A percentile compares a stretch with the other conserved stretches of the same genome.
These are phyloP conservation scores for Caiman crocodilus DNA, from an alignment of 2,797 vertebrate genomes.

Conservation along the genomic window DNA sequence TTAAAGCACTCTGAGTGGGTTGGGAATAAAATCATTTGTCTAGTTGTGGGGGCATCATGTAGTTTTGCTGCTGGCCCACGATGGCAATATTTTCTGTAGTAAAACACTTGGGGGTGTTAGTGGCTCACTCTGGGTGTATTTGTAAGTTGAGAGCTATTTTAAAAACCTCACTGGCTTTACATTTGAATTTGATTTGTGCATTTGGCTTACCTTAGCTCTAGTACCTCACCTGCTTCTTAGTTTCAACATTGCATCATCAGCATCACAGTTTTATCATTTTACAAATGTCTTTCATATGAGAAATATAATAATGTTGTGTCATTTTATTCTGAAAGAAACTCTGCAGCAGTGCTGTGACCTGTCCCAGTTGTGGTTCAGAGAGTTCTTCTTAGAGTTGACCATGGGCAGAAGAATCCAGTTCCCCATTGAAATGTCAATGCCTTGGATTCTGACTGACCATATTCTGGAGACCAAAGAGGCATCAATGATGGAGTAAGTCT, in stretches of 20 bases:
- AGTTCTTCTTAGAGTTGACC: conserved; percentile 97
- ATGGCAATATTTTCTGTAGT: neutral
- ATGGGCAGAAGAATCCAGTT: conserved; percentile 99
- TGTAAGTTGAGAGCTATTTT: conserved; percentile 1
- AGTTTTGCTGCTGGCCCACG: neutral
- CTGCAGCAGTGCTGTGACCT: conserved; percentile 97
- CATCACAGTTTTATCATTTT: conserved; percentile 28
- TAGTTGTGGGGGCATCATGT: no score
- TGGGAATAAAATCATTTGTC: no score
- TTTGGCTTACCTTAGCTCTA: conserved; percentile 10
- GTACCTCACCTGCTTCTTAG: conserved; percentile 44
- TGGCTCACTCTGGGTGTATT: neutral
- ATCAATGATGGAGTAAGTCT: conserved; percentile 97
- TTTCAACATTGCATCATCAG: conserved; percentile 50
- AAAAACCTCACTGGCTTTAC: neutral
- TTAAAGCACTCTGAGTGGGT: neutral
- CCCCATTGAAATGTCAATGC: conserved; percentile 99
- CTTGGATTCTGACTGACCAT: conserved; percentile 98
- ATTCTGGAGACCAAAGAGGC: conserved; percentile 97
- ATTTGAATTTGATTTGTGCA: neutral
- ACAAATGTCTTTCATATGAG: neutral
- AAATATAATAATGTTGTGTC: conserved; percentile 57
- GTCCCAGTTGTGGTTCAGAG: conserved; percentile 98
- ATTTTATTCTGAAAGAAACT: conserved; percentile 87
- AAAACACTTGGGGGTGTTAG: neutral